Evolutionary conservation across 2,113 vertebrate species (phyloP).

Genomic region (Sphyrna mokarran): DNA sequence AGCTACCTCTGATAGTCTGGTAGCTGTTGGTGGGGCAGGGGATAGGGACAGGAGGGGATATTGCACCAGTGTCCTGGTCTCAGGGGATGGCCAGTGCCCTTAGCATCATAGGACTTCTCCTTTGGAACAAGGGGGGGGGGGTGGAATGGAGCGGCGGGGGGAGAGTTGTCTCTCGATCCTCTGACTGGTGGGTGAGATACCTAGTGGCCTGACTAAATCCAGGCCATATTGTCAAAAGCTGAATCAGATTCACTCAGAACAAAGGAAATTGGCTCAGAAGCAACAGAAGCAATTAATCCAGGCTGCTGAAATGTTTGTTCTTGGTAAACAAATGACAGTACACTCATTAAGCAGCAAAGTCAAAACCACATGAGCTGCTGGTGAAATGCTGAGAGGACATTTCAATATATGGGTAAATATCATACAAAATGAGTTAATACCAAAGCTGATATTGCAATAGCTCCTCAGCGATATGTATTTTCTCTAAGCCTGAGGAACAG

Average conservation of each 20-base stretch:
- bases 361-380: not conserved
- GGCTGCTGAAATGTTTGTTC: not conserved
- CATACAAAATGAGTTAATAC: not conserved
- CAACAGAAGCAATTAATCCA: not conserved
- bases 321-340: not conserved
- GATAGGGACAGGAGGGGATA: too few species aligned
- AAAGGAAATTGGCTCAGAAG: not conserved
- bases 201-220: not conserved
- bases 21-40: too few species aligned
- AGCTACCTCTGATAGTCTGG: too few species aligned
- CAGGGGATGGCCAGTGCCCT: too few species aligned
- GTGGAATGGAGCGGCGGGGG: too few species aligned
- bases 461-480: not conserved
- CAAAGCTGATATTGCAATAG: not conserved
- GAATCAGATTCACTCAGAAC: not conserved
- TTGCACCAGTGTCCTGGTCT: too few species aligned
- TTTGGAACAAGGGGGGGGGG: too few species aligned
- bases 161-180: too few species aligned
- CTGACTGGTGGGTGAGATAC: too few species aligned
- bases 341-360: not conserved
- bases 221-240: not conserved
- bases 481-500: not conserved
- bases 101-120: too few species aligned
- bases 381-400: not conserved
- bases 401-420: not conserved